These are phyloP conservation scores for Papilio elwesi DNA, from an alignment of 2,888 invertebrate genomes.

Conservation along the genomic window DNA sequence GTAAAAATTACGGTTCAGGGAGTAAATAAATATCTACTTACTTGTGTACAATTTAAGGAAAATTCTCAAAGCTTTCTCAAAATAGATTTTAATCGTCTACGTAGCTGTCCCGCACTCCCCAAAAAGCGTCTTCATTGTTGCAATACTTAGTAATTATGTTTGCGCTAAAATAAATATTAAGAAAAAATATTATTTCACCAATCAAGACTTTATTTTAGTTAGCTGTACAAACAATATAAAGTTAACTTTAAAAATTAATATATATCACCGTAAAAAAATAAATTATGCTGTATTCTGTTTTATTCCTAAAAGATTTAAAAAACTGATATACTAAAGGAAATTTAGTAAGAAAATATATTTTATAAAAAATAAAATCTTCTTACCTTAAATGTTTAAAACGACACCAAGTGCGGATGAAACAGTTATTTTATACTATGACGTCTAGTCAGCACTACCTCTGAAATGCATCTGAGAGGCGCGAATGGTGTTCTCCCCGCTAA, in stretches of 20 bases:
- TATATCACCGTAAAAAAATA: not conserved
- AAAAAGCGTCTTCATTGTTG: not conserved
- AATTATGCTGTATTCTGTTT: too few relatives aligned
- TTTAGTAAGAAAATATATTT: too few relatives aligned
- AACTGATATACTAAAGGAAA: not conserved
- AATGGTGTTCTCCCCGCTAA: not conserved
- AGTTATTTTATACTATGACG: constrained; percentile 3
- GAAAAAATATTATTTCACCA: not conserved
- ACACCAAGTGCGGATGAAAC: not conserved
- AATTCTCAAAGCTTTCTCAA: not conserved
- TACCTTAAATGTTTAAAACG: not conserved
- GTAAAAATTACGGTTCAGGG: too few relatives aligned
- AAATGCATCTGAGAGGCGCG: constrained; percentile 14
- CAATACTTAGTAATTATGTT: not conserved
- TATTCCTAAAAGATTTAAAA: too few relatives aligned
- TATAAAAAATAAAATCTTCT: not conserved
- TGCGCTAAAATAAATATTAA: not conserved
- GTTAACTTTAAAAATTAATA: not conserved
- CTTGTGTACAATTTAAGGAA: not conserved
- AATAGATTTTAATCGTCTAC: not conserved
- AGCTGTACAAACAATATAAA: not conserved
- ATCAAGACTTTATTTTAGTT: not conserved
- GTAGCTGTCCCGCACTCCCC: not conserved
- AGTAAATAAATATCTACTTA: constrained; percentile 7
- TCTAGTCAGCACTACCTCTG: constrained; percentile 6